Conservation (phyloP, 2,113 vertebrate species). For the Mohoua ochrocephala region DNA sequence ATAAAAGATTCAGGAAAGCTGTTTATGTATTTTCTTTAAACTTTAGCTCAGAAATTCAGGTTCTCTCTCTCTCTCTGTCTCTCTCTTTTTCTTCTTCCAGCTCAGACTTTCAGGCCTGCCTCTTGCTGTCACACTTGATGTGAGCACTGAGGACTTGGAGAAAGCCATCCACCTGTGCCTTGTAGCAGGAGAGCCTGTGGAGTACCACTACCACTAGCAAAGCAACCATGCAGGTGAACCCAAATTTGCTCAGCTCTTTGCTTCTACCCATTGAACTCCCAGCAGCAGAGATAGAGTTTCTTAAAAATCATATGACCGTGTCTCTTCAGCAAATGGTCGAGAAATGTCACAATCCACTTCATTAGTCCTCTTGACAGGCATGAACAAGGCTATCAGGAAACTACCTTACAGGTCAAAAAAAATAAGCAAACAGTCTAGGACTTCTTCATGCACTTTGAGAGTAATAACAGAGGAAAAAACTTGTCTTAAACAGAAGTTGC, state of each 20-base stretch:
- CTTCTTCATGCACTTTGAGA: neutral
- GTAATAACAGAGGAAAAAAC: neutral
- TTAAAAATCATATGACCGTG: neutral
- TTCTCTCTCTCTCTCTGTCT: neutral
- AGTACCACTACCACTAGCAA: neutral
- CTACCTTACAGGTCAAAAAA: neutral
- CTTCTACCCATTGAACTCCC: neutral
- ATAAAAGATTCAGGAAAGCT: neutral
- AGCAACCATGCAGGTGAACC: neutral
- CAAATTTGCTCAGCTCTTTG: neutral
- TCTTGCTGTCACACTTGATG: neutral
- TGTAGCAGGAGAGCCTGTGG: neutral
- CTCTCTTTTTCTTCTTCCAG: neutral
- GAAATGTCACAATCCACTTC: neutral
- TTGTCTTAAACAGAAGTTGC: neutral
- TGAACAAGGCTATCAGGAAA: neutral
- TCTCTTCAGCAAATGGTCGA: neutral
- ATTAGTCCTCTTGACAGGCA: neutral
- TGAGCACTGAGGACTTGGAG: neutral
- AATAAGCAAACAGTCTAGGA: neutral
- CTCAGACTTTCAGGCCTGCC: neutral
- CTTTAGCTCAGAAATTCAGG: neutral
- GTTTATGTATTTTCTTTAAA: neutral
- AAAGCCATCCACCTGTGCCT: neutral
- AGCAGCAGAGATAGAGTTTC: neutral